Evolutionary conservation across 2,797 vertebrate species (phyloP).

Genomic region (Notamacropus eugenii): DNA sequence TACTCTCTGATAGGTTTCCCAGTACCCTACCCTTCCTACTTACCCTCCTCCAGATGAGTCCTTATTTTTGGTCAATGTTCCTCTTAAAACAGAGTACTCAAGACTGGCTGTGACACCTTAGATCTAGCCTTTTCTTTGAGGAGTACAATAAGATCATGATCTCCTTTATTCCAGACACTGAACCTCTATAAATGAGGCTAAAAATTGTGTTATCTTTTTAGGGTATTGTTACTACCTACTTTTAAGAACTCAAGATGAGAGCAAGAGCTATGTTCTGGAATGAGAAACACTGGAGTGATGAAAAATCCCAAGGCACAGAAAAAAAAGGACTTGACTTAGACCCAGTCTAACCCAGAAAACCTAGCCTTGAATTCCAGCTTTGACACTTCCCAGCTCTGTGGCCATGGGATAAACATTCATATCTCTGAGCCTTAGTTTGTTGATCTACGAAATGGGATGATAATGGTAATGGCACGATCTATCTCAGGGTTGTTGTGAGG

Average conservation of each 20-base stretch:
- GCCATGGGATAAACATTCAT: neutral
- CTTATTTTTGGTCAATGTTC: neutral
- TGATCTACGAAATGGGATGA: neutral
- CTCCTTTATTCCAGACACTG: too few relatives aligned
- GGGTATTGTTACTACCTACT: neutral
- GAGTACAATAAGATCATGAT: neutral
- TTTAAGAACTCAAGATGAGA: neutral
- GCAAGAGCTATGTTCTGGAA: neutral
- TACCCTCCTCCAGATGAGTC: too few relatives aligned
- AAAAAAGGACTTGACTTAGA: neutral
- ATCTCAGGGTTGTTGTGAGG: neutral
- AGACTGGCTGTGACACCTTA: neutral
- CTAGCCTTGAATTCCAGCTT: neutral
- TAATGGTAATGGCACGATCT: neutral
- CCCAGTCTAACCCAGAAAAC: neutral
- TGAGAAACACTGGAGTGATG: neutral
- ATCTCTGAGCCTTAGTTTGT: neutral
- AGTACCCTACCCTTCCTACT: neutral
- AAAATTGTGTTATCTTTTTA: too few relatives aligned
- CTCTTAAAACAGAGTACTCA: too few relatives aligned
- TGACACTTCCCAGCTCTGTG: neutral
- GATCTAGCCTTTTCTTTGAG: neutral
- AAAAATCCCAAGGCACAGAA: neutral
- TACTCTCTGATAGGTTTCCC: neutral
- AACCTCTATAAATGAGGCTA: too few relatives aligned